Evolutionary conservation across 2,888 invertebrate species (phyloP).

Genomic region (Epiblema foenella): DNA sequence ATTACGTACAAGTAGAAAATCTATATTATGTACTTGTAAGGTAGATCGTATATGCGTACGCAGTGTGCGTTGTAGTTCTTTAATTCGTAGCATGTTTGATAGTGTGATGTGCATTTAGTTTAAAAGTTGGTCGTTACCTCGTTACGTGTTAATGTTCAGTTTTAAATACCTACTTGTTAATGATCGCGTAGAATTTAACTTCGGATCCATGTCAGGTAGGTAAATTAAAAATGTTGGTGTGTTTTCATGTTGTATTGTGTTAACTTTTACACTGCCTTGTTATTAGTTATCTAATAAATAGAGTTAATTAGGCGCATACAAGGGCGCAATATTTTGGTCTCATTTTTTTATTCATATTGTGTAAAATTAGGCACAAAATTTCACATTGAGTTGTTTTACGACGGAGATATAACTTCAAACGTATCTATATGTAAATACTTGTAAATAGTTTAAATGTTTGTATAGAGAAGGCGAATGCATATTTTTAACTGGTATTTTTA

Average conservation of each 20-base stretch:
- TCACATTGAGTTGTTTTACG: conserved; percentile 14
- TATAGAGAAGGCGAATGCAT: conserved; percentile 74
- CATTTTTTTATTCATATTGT: conserved; percentile 5
- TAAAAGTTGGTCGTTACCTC: conserved; percentile 41
- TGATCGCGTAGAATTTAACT: conserved; percentile 21
- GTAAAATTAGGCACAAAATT: conserved; percentile 32
- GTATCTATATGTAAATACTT: conserved; percentile 68
- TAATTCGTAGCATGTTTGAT: conserved; percentile 49
- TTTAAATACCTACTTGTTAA: conserved; percentile 34
- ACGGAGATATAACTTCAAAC: not conserved
- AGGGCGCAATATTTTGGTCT: conserved; percentile 41
- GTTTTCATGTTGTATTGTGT: conserved; percentile 56
- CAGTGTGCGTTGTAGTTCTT: conserved; percentile 27
- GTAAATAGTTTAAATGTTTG: conserved; percentile 72
- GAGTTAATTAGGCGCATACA: conserved; percentile 44
- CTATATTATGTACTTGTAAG: conserved; percentile 31
- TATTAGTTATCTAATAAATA: conserved; percentile 48
- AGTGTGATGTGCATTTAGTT: conserved; percentile 48
- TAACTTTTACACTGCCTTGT: conserved; percentile 59
- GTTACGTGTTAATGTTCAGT: conserved; percentile 27
- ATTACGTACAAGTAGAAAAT: conserved; percentile 38
- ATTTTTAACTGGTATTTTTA: conserved; percentile 81
- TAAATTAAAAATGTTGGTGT: conserved; percentile 48
- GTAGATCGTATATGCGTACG: conserved; percentile 12
- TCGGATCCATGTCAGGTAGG: conserved; percentile 23